Base-by-base conservation (phyloP, 2,113 vertebrate genomes). In the Pterophyllum scalare region DNA sequence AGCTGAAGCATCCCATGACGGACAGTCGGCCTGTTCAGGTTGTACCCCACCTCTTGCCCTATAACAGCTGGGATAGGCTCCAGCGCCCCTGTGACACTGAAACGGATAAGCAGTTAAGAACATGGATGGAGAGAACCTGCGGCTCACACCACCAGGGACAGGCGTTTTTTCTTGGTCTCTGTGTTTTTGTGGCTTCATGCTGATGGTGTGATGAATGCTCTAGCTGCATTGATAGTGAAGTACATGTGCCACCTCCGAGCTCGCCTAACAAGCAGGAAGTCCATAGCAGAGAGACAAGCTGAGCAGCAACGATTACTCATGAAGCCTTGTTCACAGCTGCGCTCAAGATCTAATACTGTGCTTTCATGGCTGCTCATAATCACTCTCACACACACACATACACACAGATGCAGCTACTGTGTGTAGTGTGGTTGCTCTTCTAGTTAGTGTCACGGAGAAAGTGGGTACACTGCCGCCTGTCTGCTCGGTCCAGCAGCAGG, bases 291-390 rank as follows among this genome's bases (percentile, higher is more conserved):
- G 31, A 82, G 61, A 70, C 19, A 59, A 78, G 80, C 57, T 74
- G 81, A 88, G 74, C 86, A 78, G 82, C 81, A 33, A 24, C 22
- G 4, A 89, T 82, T 89, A 89, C 72, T 91, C 88, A 91, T 22
- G 10, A 65, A 46, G 52, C 26, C 59, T 56, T 88, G 79, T 93
- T 83, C 74, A 77, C 60, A n/a, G 72, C 75, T 59, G 60, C 43
- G 59, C 52, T 75, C 57, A 62, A 76, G 49, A 83, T 83, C 22
- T 76, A 61, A 82, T 31, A 33, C 43, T 22, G 38, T 22, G 82
- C 58, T 70, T 6, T 57, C 61, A 33, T 75, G 67, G 33, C 20
- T 54, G 14, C 57, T 24, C 76, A 20, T 20, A 6, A 64, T 17
- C 67, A 15, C 74, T 35, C 59, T 10, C 33, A n/a, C 28, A 28